Percentiles rank a stretch among this genome's conserved stretches.
phyloP scores from a whole-genome alignment of 2,797 vertebrate species.

The Sternotherus odoratus region DNA sequence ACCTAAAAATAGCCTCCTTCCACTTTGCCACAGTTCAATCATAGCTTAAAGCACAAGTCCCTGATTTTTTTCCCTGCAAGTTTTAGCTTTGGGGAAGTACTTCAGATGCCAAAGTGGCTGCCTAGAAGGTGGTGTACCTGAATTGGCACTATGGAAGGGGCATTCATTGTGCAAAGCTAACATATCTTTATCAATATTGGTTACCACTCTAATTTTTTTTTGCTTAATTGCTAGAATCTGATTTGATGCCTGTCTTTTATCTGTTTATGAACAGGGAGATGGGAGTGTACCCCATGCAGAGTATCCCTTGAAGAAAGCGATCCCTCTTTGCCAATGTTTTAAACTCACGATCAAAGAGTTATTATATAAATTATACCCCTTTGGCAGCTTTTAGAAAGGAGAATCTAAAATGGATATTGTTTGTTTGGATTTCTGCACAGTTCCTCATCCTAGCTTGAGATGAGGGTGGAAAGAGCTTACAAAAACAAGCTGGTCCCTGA shows the following conservation, averaged over 20 bases:
- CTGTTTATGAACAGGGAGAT: neutral
- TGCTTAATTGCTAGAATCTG: neutral
- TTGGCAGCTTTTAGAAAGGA: neutral
- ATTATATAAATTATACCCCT: neutral
- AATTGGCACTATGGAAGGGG: neutral
- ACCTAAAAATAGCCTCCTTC: conserved; percentile 70
- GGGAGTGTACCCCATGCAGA: neutral
- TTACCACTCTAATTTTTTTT: neutral
- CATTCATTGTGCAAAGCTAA: rapidly evolving
- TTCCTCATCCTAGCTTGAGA: neutral
- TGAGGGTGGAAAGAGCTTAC: neutral
- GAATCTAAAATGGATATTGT: neutral
- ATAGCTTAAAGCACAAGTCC: conserved; percentile 43
- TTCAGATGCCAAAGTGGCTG: neutral
- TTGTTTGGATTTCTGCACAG: neutral
- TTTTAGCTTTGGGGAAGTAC: conserved; percentile 50
- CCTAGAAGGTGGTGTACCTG: rapidly evolving
- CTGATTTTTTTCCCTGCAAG: neutral
- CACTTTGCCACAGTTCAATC: conserved; percentile 39
- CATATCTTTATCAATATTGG: neutral
- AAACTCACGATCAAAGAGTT: neutral
- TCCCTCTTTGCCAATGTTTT: neutral
- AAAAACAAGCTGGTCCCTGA: neutral
- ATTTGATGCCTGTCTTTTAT: neutral
- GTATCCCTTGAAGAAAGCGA: neutral